A percentile compares a stretch with the other conserved stretches of the same genome.
Conservation (phyloP, 2,797 vertebrate genomes). For the Uromys caudimaculatus region DNA sequence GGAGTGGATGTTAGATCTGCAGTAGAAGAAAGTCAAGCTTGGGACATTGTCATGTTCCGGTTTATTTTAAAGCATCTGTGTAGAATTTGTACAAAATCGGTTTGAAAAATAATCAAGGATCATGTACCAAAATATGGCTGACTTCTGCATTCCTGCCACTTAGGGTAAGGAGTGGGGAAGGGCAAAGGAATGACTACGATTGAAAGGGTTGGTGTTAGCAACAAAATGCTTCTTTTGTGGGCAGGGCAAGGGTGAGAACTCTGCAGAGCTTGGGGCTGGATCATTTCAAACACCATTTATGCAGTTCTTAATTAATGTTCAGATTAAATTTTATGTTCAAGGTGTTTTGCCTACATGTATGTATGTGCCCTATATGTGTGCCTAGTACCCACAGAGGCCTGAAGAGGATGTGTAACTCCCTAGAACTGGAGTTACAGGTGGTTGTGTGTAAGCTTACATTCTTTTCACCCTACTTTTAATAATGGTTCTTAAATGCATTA, state of each 20-base stretch:
- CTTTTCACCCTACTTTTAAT: not conserved
- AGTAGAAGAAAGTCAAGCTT: not conserved
- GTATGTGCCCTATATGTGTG: not conserved
- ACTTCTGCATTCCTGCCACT: not conserved
- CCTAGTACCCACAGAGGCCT: not conserved
- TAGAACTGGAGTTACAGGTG: not conserved
- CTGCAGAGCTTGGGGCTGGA: fast-evolving
- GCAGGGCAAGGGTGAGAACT: fast-evolving
- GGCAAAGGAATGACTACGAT: not conserved
- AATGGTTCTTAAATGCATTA: not conserved
- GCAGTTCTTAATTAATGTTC: not conserved
- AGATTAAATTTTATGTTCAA: not conserved
- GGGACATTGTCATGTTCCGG: not conserved
- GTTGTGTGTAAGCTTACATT: not conserved
- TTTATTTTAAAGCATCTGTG: not conserved
- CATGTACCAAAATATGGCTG: not conserved
- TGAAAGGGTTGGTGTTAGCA: not conserved
- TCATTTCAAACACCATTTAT: not conserved
- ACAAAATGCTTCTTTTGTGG: fast-evolving
- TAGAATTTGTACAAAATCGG: not conserved
- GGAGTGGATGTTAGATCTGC: not conserved
- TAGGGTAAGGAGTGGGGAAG: not conserved
- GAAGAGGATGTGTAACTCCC: fast-evolving
- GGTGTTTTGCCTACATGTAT: not conserved
- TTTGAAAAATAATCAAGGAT: not conserved